Conservation (phyloP, 1,140 invertebrate species). For the Nephotettix cincticeps region DNA sequence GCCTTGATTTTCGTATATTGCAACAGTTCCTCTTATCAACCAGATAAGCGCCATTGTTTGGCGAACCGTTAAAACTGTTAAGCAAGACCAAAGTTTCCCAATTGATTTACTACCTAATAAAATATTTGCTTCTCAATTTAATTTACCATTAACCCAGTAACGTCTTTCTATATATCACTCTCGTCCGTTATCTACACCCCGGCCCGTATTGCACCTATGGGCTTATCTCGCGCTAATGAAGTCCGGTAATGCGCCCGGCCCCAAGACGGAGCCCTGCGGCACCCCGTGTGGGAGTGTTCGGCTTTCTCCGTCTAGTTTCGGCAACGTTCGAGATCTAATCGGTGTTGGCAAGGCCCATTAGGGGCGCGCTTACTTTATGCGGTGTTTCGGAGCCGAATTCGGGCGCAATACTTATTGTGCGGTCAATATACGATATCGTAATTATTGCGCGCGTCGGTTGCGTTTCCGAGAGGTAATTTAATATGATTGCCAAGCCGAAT, state of each 20-base stretch:
- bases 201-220: too few species aligned
- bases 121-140: not conserved
- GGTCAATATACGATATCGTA: constrained; percentile 9
- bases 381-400: constrained; percentile 1
- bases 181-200: not conserved
- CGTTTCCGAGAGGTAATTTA: not conserved
- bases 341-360: not conserved
- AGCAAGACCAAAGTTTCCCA: not conserved
- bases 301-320: not conserved
- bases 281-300: not conserved
- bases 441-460: not conserved
- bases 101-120: not conserved
- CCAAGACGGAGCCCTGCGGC: not conserved
- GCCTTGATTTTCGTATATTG: too few species aligned
- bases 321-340: not conserved
- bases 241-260: not conserved
- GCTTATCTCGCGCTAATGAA: too few species aligned
- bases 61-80: too few species aligned
- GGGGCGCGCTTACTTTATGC: not conserved
- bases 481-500: not conserved
- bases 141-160: not conserved
- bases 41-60: too few species aligned
- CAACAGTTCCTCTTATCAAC: too few species aligned
- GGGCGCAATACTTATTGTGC: constrained; percentile 7
- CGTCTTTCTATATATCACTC: not conserved